These are phyloP conservation scores for Carassius carassius DNA, from an alignment of 2,113 vertebrate genomes.

Conservation along the genomic window DNA sequence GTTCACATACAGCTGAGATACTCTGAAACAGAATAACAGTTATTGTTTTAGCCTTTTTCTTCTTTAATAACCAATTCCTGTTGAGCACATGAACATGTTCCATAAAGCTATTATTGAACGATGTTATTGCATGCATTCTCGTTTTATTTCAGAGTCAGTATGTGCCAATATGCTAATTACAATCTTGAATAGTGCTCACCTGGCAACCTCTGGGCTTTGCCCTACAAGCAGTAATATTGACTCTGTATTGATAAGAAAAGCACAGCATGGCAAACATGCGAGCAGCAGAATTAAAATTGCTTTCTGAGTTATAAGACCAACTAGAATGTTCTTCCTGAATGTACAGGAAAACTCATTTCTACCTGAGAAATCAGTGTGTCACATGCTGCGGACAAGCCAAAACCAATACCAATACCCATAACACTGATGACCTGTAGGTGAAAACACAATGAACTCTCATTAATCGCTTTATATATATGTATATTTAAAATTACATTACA, in stretches of 20 bases:
- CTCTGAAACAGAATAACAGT: conserved; percentile 68
- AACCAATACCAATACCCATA: conserved; percentile 83
- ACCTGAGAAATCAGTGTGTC: conserved; percentile 95
- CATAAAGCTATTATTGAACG: neutral
- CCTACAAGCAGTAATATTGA: conserved; percentile 78
- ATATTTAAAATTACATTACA: neutral
- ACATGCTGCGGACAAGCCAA: conserved; percentile 85
- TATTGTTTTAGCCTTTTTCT: neutral
- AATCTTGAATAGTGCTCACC: conserved; percentile 67
- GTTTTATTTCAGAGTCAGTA: neutral
- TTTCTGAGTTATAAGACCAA: conserved; percentile 87
- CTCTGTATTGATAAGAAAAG: conserved; percentile 88
- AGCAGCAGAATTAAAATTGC: conserved; percentile 82
- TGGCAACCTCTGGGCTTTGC: conserved; percentile 84
- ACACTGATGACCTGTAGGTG: conserved; percentile 84
- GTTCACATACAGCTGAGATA: conserved; percentile 88
- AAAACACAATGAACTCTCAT: neutral
- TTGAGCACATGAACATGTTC: neutral
- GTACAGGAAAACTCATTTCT: conserved; percentile 12
- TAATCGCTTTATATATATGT: neutral
- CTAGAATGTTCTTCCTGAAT: no score
- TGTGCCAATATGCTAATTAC: neutral
- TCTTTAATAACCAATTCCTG: neutral
- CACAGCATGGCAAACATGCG: conserved; percentile 92
- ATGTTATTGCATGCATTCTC: neutral